Evolutionary conservation across 2,888 invertebrate species (phyloP).

Genomic region (Scaptomyza flava): DNA sequence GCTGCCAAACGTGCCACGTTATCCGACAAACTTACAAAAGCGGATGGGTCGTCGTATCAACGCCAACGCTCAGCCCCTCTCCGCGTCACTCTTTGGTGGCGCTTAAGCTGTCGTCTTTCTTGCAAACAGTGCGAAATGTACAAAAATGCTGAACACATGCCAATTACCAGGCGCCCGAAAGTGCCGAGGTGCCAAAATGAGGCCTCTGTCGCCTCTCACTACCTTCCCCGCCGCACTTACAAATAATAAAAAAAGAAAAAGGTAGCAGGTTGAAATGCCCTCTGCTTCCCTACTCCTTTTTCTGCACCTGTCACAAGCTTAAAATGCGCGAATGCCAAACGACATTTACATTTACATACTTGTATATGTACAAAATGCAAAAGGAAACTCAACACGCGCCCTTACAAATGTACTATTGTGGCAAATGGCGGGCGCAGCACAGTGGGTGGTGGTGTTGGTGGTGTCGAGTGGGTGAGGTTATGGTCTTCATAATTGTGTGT

Average conservation of each 20-base stretch:
- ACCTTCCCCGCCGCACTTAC: constrained; percentile 1
- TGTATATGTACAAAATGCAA: constrained; percentile 53
- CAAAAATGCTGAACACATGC: constrained; percentile 79
- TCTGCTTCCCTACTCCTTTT: not conserved
- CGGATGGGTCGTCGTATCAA: constrained; percentile 14
- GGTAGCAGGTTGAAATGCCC: constrained; percentile 58
- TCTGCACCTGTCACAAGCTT: constrained; percentile 55
- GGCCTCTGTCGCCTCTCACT: constrained; percentile 46
- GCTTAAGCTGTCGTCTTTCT: constrained; percentile 49
- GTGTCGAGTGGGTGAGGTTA: constrained; percentile 21
- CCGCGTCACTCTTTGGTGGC: constrained; percentile 16
- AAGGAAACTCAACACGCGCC: constrained; percentile 56
- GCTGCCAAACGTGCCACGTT: constrained; percentile 70
- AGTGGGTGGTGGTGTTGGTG: not conserved
- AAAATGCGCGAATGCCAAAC: constrained; percentile 78
- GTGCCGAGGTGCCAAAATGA: constrained; percentile 78
- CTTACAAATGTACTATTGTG: constrained; percentile 47
- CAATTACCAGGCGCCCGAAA: constrained; percentile 67
- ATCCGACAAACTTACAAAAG: constrained; percentile 65
- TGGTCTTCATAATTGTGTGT: constrained; percentile 69
- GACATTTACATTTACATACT: constrained; percentile 75
- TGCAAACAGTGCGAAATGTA: constrained; percentile 75
- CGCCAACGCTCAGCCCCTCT: not conserved
- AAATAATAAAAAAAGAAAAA: too few species aligned
- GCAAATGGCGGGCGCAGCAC: not conserved